Base-by-base conservation (phyloP, 92 coral and sea anemone species). In the Scolanthus callimorphus region DNA sequence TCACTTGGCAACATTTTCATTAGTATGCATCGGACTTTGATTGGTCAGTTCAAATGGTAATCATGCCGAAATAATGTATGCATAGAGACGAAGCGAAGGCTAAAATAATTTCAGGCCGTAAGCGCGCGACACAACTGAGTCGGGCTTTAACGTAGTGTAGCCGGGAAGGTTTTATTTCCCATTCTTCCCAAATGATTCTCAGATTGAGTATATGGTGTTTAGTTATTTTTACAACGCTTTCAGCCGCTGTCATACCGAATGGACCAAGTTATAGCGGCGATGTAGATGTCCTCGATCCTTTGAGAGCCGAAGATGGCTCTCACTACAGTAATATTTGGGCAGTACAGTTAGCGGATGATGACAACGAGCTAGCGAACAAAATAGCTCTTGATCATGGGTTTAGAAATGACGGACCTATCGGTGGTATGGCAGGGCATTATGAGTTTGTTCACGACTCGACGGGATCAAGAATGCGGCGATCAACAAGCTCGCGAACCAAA, bases 311-410 rank as follows among this genome's bases (percentile, higher is more conserved):
- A 39, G 76, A 77, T 41, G 84, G 69, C 26, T 25, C 41, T 19
- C 21, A 65, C n/a, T 80, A 49, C 71, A 78, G 86, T 4, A 76
- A 88, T 51, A 44, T 64, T 73, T 82, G 95, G 86, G 97, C 90
- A 6, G 97, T 92, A 6, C 77, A 88, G 28, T 83, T 92, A 11
- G 90, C 77, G 37, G 45, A 69, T 17, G 83, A 81, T 60, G 96
- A 92, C 20, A 71, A 76, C 4, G 37, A 74, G 17, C 63, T 76
- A 3, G 96, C 96, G 45, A 86, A 84, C 30, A 73, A 80, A 69
- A 69, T 92, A 49, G 96, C 98, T 20, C 57, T 48, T 27, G 58
- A 55, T 37, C 60, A 76, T 62, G 98, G 98, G 30, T 87, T 82
- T 54, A 77, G 59, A 50, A 92, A 84, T 60, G 54, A 55, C 11